Conservation (phyloP, 2,113 vertebrate genomes). For the Prinia subflava region DNA sequence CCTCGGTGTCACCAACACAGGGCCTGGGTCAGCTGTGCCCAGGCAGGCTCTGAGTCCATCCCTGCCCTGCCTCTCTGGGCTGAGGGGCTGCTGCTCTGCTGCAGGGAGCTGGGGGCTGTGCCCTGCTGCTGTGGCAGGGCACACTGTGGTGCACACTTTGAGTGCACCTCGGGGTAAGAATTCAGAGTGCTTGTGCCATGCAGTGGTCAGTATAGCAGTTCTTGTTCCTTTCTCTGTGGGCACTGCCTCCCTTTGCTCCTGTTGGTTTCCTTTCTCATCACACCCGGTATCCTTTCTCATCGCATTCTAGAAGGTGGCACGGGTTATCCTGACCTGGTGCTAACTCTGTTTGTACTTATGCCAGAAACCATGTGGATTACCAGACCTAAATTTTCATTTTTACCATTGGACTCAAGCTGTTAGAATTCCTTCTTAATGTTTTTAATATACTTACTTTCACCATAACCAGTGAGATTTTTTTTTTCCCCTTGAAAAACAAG, state of each 20-base stretch:
- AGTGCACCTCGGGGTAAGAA: neutral
- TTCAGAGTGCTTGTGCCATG: neutral
- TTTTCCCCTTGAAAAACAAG: neutral
- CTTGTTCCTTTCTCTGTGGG: neutral
- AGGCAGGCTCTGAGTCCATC: neutral
- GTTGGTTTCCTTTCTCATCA: neutral
- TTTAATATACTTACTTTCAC: neutral
- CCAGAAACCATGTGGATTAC: neutral
- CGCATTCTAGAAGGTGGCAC: neutral
- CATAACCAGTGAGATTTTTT: neutral
- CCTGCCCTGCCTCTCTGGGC: rapidly evolving
- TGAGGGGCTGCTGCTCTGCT: neutral
- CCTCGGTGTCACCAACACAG: rapidly evolving
- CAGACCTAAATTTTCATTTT: neutral
- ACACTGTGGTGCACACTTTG: rapidly evolving
- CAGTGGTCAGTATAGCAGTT: neutral
- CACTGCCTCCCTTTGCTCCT: neutral
- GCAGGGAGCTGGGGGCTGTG: neutral
- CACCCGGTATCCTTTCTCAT: neutral
- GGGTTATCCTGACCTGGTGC: neutral
- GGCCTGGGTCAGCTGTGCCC: rapidly evolving
- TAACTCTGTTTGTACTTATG: neutral
- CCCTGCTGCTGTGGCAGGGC: neutral
- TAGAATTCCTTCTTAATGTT: neutral
- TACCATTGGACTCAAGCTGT: neutral